Evolutionary conservation across 2,888 invertebrate species (phyloP).

Genomic region (Mesopsocus fuscifrons): DNA sequence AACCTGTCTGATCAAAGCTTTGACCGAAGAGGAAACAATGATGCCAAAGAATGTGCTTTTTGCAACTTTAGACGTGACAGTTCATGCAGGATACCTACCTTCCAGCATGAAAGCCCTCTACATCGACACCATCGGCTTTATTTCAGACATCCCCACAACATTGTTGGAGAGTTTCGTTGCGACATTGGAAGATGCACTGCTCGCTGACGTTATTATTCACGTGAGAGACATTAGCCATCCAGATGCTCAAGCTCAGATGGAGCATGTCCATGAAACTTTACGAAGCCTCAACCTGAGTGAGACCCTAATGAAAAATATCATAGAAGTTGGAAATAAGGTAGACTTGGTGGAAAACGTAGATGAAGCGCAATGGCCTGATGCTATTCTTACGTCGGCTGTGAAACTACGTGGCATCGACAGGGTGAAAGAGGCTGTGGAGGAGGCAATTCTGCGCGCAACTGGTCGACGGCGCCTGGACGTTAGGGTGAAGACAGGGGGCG

Average conservation of each 20-base stretch:
- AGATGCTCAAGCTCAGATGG: constrained; percentile 42
- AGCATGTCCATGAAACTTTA: constrained; percentile 48
- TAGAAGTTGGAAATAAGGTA: constrained; percentile 56
- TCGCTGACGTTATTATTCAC: constrained; percentile 60
- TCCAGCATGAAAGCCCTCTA: constrained; percentile 44
- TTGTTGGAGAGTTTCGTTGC: constrained; percentile 62
- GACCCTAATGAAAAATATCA: constrained; percentile 30
- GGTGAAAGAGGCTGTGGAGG: constrained; percentile 27
- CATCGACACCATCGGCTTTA: constrained; percentile 75
- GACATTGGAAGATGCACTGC: constrained; percentile 59
- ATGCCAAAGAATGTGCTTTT: constrained; percentile 55
- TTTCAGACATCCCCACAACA: constrained; percentile 60
- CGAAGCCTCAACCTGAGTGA: constrained; percentile 28
- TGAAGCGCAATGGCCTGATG: constrained; percentile 12
- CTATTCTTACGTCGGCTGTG: constrained; percentile 23
- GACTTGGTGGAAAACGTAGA: constrained; percentile 25
- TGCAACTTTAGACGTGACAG: constrained; percentile 70
- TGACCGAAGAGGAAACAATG: constrained; percentile 45
- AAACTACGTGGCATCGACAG: constrained; percentile 25
- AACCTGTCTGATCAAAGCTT: constrained; percentile 56
- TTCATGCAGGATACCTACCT: constrained; percentile 48
- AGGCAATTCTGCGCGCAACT: constrained; percentile 31
- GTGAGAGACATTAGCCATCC: constrained; percentile 61
- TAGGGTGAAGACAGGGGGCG: constrained; percentile 36
- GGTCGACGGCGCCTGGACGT: constrained; percentile 32